A percentile compares a stretch with the other conserved stretches of the same genome.
Conservation (phyloP, 2,797 vertebrate genomes). For the Poecilia gillii region DNA sequence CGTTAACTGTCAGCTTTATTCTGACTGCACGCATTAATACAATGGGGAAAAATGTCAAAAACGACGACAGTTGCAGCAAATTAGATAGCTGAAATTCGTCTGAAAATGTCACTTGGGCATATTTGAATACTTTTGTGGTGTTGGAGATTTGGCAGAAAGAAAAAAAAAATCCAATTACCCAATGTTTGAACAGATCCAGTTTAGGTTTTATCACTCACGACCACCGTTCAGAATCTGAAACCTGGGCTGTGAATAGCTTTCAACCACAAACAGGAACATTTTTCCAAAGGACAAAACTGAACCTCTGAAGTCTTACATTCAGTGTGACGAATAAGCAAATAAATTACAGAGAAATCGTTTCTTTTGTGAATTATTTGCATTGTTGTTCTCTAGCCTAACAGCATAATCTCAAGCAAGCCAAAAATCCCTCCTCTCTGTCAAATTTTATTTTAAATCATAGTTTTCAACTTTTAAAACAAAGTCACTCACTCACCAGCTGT, state of each 20-base stretch:
- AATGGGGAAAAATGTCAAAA: conserved; percentile 12
- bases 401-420: background rate
- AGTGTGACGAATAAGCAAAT: background rate
- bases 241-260: conserved; percentile 2
- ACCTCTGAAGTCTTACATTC: background rate
- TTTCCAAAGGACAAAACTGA: background rate
- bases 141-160: background rate
- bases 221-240: background rate
- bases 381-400: background rate
- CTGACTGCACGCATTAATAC: background rate
- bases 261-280: background rate
- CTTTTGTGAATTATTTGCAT: background rate
- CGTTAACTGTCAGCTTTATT: background rate
- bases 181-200: background rate
- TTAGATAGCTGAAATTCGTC: conserved; percentile 21
- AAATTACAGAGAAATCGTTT: background rate
- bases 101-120: conserved; percentile 3
- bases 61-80: conserved; percentile 9
- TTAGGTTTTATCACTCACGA: background rate
- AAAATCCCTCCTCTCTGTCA: background rate
- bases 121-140: conserved; percentile 5
- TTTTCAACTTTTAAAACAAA: background rate
- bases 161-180: background rate
- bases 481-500: background rate
- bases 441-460: background rate